phyloP scores from a whole-genome alignment of 2,797 vertebrate species.

The Muscicapa comitata region DNA sequence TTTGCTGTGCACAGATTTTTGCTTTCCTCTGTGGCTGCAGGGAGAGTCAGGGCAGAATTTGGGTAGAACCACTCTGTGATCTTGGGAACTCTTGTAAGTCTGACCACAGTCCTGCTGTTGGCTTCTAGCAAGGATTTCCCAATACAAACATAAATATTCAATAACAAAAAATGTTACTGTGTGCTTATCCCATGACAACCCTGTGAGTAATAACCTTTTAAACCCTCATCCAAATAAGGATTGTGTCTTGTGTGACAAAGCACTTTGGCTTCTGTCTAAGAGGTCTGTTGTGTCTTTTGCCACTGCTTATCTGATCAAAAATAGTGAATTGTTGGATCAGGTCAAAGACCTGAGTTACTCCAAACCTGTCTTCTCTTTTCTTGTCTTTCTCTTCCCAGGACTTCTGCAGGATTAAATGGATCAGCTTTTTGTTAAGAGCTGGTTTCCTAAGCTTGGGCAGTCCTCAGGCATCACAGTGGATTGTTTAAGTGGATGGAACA shows the following conservation, averaged over 20 bases:
- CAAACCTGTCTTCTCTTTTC: neutral
- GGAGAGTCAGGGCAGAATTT: neutral
- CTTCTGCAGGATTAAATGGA: neutral
- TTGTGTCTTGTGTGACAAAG: neutral
- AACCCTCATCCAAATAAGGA: neutral
- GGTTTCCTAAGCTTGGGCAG: neutral
- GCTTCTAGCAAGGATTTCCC: neutral
- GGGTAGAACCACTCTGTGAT: neutral
- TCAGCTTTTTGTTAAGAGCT: neutral
- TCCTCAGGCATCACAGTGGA: neutral
- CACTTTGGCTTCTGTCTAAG: neutral
- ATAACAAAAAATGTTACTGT: neutral
- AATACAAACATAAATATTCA: neutral
- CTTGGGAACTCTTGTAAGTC: neutral
- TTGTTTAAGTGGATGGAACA: neutral
- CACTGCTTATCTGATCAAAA: neutral
- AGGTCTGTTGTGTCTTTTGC: neutral
- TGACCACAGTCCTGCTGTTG: neutral
- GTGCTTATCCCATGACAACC: neutral
- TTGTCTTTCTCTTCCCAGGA: neutral
- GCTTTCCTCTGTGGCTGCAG: neutral
- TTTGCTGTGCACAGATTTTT: neutral
- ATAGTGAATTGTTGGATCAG: neutral
- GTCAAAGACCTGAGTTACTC: neutral
- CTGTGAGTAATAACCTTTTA: neutral